These are phyloP conservation scores for Hypolimnas misippus DNA, from an alignment of 2,888 invertebrate species.

Conservation along the genomic window DNA sequence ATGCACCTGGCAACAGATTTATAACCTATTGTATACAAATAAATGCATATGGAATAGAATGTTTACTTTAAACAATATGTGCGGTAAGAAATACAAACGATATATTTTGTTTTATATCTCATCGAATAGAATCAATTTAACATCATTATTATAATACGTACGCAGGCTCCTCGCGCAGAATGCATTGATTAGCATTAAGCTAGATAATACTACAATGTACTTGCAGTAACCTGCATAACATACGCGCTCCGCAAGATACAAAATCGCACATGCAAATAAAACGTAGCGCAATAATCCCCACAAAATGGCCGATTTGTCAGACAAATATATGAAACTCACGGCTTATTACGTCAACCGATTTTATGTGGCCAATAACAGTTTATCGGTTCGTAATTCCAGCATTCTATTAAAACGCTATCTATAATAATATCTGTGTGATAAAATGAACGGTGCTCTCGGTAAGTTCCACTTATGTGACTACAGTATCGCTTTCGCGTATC, in stretches of 20 bases:
- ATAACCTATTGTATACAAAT: constrained; percentile 40
- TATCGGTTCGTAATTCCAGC: constrained; percentile 67
- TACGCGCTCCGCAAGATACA: constrained; percentile 47
- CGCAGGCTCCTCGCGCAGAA: constrained; percentile 30
- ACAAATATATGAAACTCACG: constrained; percentile 71
- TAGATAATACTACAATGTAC: constrained; percentile 26
- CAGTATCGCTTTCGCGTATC: constrained; percentile 77
- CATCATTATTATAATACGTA: constrained; percentile 37
- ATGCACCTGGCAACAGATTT: constrained; percentile 21
- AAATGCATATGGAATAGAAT: constrained; percentile 38
- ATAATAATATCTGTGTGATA: constrained; percentile 65
- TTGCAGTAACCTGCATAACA: constrained; percentile 18
- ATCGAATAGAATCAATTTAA: constrained; percentile 32
- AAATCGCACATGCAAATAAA: constrained; percentile 65
- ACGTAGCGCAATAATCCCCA: constrained; percentile 55
- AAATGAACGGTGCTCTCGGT: constrained; percentile 61
- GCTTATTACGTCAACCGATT: constrained; percentile 73
- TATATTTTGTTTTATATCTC: constrained; percentile 34
- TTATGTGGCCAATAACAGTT: constrained; percentile 70
- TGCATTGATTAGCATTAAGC: constrained; percentile 37
- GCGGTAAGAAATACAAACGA: constrained; percentile 29
- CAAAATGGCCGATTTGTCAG: constrained; percentile 72
- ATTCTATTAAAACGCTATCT: constrained; percentile 73
- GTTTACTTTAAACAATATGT: constrained; percentile 21
- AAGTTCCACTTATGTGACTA: constrained; percentile 71